Evolutionary conservation across 2,113 vertebrate species (phyloP), one percentile per base, ranked within the genome.

Genomic region (Dolichotis patagonum): DNA sequence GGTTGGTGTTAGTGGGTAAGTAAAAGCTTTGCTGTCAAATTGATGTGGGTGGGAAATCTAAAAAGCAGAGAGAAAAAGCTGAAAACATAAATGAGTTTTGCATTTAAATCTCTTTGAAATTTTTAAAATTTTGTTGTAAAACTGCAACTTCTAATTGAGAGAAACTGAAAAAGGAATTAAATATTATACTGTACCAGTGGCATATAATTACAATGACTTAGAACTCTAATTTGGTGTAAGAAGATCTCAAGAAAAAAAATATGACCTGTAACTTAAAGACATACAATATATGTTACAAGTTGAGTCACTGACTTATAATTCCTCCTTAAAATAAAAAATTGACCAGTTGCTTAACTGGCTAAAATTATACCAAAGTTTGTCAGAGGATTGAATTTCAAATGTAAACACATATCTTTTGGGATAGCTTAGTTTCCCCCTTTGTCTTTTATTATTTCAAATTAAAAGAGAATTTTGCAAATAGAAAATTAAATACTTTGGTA

Each of bases 11-110:
- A 65, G 16, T n/a, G n/a, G n/a, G n/a, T 80, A 81, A 63, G 46
- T 91, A 88, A 94, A 96, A 90, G 46, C 26, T 49, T 65, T 46
- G 41, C 54, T 91, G 75, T 95, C 78, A 95, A 67, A 43, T 30
- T 86, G 41, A 87, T 26, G 20, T 83, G 54, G 41, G 56, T 62
- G 60, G 7, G 6, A 80, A 97, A 89, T 24, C 8, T 46, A 75
- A 86, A 89, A 95, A 58, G 1, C 11, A 9, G 17, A 54, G 30
- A n/a, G 28, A 75, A 60, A 95, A 91, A 73, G 49, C 16, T 86
- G 71, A 12, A 32, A 73, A 91, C 67, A n/a, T n/a, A 63, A 88
- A 65, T 43, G 19, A 83, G 5, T 19, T 94, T 81, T 84, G 32
- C 28, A 58, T 6, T 86, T 46, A 73, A 94, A 83, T 38, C 88